Conservation (phyloP, 2,113 vertebrate genomes). For the Cyprinus carpio region DNA sequence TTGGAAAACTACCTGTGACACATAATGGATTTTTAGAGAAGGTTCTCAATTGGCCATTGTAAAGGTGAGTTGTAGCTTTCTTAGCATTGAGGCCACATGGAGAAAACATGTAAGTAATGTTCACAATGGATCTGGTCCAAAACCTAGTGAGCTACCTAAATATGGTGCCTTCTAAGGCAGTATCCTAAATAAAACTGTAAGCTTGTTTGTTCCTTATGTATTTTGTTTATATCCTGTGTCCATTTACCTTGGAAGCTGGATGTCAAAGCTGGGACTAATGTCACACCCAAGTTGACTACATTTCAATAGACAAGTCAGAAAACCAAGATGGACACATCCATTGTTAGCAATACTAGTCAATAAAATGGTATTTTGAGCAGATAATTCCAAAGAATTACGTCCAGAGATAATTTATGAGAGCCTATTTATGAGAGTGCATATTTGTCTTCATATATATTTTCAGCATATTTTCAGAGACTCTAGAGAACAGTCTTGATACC, state of each 20-base stretch:
- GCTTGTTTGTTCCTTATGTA: too few species aligned
- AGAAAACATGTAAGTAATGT: conserved; percentile 40
- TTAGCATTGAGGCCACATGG: conserved; percentile 5
- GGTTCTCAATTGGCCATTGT: conserved; percentile 34
- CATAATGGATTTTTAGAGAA: conserved; percentile 19
- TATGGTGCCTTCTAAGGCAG: neutral
- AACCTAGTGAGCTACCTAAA: neutral
- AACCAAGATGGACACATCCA: too few species aligned
- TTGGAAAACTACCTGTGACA: conserved; percentile 33
- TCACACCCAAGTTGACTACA: too few species aligned
- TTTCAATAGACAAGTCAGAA: too few species aligned
- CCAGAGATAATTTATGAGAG: neutral
- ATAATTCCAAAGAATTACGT: too few species aligned
- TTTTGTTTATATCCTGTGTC: too few species aligned
- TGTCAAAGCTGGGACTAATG: too few species aligned
- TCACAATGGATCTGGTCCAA: neutral
- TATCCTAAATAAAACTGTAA: too few species aligned
- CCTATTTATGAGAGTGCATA: neutral
- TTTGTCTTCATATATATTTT: neutral
- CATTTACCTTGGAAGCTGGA: too few species aligned
- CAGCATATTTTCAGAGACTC: neutral
- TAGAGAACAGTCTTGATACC: neutral
- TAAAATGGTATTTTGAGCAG: too few species aligned
- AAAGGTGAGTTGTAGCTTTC: neutral
- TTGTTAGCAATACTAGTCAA: too few species aligned